Conservation (phyloP, 2,888 invertebrate genomes). For the Tenthredo livida region DNA sequence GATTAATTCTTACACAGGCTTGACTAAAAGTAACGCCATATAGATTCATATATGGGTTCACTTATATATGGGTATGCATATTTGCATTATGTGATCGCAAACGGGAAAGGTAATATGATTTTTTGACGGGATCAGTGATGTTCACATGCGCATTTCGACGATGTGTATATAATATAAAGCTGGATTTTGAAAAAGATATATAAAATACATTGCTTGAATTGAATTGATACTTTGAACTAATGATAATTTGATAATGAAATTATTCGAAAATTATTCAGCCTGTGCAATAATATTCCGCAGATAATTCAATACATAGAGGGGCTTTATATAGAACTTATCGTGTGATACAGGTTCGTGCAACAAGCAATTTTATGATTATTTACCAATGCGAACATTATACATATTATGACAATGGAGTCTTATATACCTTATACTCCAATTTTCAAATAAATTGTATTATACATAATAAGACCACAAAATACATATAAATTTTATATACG, state of each 20-base stretch:
- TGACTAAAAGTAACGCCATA: background rate
- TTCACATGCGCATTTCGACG: background rate
- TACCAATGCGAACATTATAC: conserved; percentile 15
- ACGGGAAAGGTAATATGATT: background rate
- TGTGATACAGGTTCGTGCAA: conserved; percentile 3
- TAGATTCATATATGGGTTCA: background rate
- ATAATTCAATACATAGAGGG: conserved; percentile 3
- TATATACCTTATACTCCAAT: conserved; percentile 8
- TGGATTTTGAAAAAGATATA: background rate
- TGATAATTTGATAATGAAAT: background rate
- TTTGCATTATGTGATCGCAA: background rate
- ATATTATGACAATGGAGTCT: background rate
- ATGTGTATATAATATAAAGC: background rate
- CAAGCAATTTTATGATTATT: background rate
- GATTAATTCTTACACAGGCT: conserved; percentile 35
- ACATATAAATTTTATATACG: conserved; percentile 25
- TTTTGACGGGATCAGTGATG: background rate
- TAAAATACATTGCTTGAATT: background rate
- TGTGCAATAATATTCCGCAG: conserved; percentile 40
- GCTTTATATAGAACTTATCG: conserved; percentile 16
- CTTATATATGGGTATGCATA: background rate
- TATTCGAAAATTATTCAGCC: conserved; percentile 8
- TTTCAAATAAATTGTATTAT: conserved; percentile 15
- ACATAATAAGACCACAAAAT: background rate
- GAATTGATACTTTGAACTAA: background rate